Evolutionary conservation across 2,888 invertebrate genomes (phyloP).

Genomic region (Tortrix viridana): DNA sequence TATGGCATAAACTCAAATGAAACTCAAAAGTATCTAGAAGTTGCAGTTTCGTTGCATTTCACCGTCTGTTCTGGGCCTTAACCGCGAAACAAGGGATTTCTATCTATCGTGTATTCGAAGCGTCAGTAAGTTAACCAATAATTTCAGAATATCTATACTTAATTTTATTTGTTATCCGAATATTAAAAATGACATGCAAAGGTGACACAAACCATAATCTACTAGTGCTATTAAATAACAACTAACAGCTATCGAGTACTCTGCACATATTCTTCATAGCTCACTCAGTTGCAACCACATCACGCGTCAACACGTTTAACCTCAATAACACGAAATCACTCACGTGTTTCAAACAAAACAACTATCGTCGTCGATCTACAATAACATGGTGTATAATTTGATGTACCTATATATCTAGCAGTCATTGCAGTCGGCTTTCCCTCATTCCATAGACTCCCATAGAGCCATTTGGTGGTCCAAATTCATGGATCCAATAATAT

Average conservation of each 20-base stretch:
- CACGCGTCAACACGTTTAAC: slow-evolving; percentile 36
- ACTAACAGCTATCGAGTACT: background rate
- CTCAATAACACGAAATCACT: slow-evolving; percentile 32
- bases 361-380: slow-evolving; percentile 31
- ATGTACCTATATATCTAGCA: slow-evolving; percentile 29
- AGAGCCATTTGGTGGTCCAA: background rate
- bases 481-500: background rate
- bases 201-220: background rate
- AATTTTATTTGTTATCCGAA: background rate
- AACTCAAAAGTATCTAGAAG: too few species aligned
- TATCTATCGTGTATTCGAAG: too few species aligned
- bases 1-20: too few species aligned
- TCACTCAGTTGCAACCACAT: slow-evolving; percentile 10
- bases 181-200: background rate
- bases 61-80: too few species aligned
- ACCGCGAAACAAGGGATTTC: too few species aligned
- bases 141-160: background rate
- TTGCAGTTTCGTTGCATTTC: too few species aligned
- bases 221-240: background rate
- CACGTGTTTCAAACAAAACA: slow-evolving; percentile 34
- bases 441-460: slow-evolving; percentile 1
- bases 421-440: slow-evolving; percentile 18
- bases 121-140: too few species aligned
- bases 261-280: slow-evolving; percentile 12
- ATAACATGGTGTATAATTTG: slow-evolving; percentile 29